phyloP scores from a whole-genome alignment of 2,888 invertebrate genomes.

The Thumatha senex region DNA sequence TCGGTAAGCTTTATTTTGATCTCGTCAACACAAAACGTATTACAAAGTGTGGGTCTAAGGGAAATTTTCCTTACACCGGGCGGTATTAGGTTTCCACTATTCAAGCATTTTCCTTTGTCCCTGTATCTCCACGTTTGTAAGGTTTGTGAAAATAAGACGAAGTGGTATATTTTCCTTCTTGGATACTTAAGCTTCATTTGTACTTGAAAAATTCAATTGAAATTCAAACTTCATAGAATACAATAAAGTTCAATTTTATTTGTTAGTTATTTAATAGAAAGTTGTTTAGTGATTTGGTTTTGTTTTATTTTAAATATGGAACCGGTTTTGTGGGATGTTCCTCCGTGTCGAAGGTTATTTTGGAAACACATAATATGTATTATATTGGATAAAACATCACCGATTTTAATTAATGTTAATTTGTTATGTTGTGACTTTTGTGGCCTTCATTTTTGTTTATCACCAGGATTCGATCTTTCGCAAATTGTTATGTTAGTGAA shows the following conservation, averaged over 20 bases:
- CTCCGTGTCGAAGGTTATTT: conserved; percentile 1
- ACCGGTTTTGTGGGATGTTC: conserved; percentile 26
- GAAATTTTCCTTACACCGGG: too few relatives aligned
- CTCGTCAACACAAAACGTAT: too few relatives aligned
- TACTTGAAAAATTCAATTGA: conserved; percentile 5
- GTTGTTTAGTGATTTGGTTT: neutral
- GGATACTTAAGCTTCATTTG: conserved; percentile 36
- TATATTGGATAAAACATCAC: neutral
- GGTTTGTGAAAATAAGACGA: conserved; percentile 44
- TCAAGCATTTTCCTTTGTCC: conserved; percentile 38
- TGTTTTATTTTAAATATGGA: neutral
- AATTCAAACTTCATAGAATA: conserved; percentile 8
- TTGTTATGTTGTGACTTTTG: neutral
- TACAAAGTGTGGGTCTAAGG: too few relatives aligned
- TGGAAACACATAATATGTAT: neutral
- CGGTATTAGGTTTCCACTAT: neutral
- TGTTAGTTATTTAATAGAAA: neutral
- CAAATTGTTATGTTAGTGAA: conserved; percentile 5
- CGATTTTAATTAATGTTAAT: neutral
- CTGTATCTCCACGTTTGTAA: conserved; percentile 27
- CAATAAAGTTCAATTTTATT: conserved; percentile 35
- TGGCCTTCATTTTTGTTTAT: neutral
- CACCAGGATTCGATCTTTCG: neutral
- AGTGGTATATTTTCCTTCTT: conserved; percentile 25
- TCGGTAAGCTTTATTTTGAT: conserved; percentile 16